phyloP scores from a whole-genome alignment of 2,797 vertebrate species.

The Paguma larvata region DNA sequence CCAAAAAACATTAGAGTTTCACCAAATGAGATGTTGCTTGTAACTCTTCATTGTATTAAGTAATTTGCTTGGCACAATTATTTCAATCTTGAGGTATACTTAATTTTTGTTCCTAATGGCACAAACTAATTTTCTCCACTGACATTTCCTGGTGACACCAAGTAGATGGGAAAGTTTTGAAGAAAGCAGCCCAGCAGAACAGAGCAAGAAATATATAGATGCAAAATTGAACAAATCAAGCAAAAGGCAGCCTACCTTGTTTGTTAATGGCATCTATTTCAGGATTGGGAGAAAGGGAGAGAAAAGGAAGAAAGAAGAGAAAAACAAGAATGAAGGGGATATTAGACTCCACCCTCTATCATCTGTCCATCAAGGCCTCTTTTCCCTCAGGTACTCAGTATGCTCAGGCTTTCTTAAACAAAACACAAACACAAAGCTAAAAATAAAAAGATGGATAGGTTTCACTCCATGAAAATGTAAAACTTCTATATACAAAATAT shows the following conservation, averaged over 20 bases:
- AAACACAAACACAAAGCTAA: neutral
- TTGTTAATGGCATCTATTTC: constrained; percentile 38
- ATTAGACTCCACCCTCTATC: neutral
- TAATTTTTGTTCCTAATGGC: constrained; percentile 73
- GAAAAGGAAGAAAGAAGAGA: constrained; percentile 7
- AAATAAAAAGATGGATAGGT: neutral
- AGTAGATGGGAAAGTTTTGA: constrained; percentile 49
- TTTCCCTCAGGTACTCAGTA: neutral
- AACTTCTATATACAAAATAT: constrained; percentile 42
- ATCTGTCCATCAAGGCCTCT: neutral
- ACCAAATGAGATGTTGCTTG: constrained; percentile 71
- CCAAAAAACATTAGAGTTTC: constrained; percentile 74
- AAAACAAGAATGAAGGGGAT: neutral
- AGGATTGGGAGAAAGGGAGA: neutral
- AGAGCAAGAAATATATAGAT: neutral
- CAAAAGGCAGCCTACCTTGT: neutral
- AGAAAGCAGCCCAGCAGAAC: constrained; percentile 9
- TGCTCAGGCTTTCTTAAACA: neutral
- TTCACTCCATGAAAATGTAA: constrained; percentile 33
- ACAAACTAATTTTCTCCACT: constrained; percentile 54
- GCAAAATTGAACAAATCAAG: constrained; percentile 26
- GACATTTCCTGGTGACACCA: constrained; percentile 48
- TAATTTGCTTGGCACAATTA: constrained; percentile 61
- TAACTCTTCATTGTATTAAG: constrained; percentile 65
- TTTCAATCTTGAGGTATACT: constrained; percentile 69